phyloP scores from a whole-genome alignment of 2,113 vertebrate species.

The Apodemus sylvaticus region DNA sequence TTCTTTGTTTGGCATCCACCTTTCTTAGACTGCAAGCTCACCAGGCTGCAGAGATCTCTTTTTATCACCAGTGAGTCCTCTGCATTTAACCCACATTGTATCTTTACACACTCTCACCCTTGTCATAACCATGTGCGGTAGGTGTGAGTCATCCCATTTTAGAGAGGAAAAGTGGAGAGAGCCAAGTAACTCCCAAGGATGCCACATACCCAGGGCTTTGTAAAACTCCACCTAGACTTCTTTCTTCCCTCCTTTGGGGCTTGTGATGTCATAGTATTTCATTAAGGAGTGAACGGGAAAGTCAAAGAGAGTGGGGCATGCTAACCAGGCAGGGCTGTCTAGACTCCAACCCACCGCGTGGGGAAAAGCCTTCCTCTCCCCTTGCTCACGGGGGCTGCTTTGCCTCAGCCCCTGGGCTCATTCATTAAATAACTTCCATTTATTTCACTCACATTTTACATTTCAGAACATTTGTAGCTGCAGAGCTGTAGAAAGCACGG shows the following conservation, averaged over 20 bases:
- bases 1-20: not conserved
- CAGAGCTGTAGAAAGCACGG: not conserved
- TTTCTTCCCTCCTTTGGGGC: no score
- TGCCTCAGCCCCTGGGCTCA: not conserved
- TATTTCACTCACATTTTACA: not conserved
- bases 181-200: not conserved
- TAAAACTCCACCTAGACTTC: not conserved
- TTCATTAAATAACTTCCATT: not conserved
- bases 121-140: not conserved
- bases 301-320: not conserved
- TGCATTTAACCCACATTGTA: not conserved
- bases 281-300: not conserved
- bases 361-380: accelerated
- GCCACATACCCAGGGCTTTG: not conserved
- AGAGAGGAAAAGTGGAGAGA: slow-evolving; percentile 13
- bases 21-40: not conserved
- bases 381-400: not conserved
- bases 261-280: not conserved
- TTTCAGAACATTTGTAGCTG: slow-evolving; percentile 21
- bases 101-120: not conserved
- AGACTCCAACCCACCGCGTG: not conserved
- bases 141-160: not conserved
- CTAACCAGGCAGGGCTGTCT: not conserved
- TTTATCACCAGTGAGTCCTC: not conserved
- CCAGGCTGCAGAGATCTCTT: not conserved